A percentile compares a stretch with the other conserved stretches of the same genome.
phyloP scores from a whole-genome alignment of 2,888 invertebrate genomes.

The Aspidiotus destructor region DNA sequence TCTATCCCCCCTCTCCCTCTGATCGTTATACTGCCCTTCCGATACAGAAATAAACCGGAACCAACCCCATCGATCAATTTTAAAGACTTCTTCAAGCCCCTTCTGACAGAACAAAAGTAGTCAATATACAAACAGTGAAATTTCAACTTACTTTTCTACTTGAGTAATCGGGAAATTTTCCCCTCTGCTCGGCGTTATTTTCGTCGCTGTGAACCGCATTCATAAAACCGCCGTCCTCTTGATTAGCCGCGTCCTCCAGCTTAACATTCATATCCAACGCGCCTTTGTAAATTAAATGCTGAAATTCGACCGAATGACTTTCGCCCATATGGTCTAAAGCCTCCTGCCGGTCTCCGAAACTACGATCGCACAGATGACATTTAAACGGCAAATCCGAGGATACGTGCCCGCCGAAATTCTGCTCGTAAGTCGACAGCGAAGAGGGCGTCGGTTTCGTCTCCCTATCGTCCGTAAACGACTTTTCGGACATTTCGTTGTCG shows the following conservation, averaged over 20 bases:
- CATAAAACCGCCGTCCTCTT: slow-evolving; percentile 38
- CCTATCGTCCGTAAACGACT: background rate
- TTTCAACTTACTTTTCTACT: slow-evolving; percentile 60
- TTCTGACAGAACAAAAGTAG: background rate
- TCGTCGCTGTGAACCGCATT: slow-evolving; percentile 49
- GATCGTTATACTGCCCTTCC: no score
- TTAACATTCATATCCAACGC: slow-evolving; percentile 56
- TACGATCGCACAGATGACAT: slow-evolving; percentile 84
- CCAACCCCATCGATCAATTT: background rate
- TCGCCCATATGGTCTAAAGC: slow-evolving; percentile 72
- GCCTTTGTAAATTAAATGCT: slow-evolving; percentile 70
- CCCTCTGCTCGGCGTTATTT: slow-evolving; percentile 49
- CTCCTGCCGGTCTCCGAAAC: slow-evolving; percentile 67
- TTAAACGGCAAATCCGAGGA: slow-evolving; percentile 68
- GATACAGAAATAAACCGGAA: background rate
- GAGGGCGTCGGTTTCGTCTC: background rate
- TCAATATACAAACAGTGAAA: background rate
- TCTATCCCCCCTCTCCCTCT: background rate
- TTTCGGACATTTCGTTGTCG: slow-evolving; percentile 10
- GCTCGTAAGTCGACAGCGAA: slow-evolving; percentile 5
- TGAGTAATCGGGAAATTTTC: slow-evolving; percentile 76
- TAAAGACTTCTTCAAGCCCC: no score
- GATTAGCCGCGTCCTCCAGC: slow-evolving; percentile 43
- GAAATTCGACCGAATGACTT: slow-evolving; percentile 66
- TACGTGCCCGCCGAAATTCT: slow-evolving; percentile 19